Evolutionary conservation across 2,113 vertebrate genomes (phyloP).

Genomic region (Melanerpes formicivorus): DNA sequence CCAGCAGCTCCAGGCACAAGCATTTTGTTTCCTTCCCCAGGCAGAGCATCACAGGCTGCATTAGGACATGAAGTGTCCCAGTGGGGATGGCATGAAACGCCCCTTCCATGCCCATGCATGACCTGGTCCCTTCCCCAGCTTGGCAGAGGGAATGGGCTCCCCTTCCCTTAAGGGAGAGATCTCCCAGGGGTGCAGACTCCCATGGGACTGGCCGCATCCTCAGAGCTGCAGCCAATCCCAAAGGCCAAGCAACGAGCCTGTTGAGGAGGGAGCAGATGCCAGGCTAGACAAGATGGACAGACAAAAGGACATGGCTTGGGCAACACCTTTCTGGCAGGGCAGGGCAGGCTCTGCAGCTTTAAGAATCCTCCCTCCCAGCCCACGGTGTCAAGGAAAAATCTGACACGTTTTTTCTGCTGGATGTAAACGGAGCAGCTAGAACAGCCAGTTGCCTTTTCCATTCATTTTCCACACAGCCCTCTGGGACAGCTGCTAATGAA

Average conservation of each 20-base stretch:
- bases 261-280: neutral
- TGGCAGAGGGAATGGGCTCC: neutral
- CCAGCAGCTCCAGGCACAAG: rapidly evolving
- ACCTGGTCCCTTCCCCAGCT: neutral
- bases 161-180: neutral
- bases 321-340: neutral
- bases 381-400: slow-evolving; percentile 49
- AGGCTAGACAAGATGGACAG: neutral
- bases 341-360: neutral
- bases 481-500: slow-evolving; percentile 40
- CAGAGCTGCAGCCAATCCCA: neutral
- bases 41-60: rapidly evolving
- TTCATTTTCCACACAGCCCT: slow-evolving; percentile 56
- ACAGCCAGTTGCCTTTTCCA: slow-evolving; percentile 69
- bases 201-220: rapidly evolving
- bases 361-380: slow-evolving; percentile 47
- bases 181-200: neutral
- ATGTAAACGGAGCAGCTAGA: slow-evolving; percentile 10
- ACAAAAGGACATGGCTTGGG: neutral
- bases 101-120: rapidly evolving
- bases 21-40: neutral
- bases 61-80: rapidly evolving
- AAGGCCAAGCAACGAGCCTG: neutral
- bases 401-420: slow-evolving; percentile 62
- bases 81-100: rapidly evolving